phyloP scores from a whole-genome alignment of 2,113 vertebrate genomes.

The Suricata suricatta region DNA sequence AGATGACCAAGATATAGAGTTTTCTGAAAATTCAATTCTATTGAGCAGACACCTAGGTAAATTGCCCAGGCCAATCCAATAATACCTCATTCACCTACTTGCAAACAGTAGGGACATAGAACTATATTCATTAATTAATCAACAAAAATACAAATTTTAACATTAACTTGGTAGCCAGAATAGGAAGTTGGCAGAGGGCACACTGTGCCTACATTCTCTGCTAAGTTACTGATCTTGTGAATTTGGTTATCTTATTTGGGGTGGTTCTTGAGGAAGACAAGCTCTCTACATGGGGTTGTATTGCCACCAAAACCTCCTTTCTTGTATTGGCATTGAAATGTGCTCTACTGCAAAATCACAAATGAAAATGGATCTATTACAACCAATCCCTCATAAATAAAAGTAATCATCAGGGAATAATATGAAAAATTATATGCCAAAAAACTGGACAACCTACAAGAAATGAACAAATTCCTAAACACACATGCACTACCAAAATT shows the following conservation, averaged over 20 bases:
- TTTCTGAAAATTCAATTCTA: neutral
- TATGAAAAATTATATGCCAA: no score
- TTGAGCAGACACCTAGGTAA: neutral
- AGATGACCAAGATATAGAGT: neutral
- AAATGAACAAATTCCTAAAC: no score
- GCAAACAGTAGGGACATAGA: neutral
- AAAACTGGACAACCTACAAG: no score
- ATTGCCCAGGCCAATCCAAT: neutral
- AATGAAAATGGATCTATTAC: no score
- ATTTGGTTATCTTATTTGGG: neutral
- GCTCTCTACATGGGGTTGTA: neutral
- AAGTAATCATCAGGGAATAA: no score
- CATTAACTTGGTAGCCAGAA: neutral
- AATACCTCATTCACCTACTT: neutral
- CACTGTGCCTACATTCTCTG: neutral
- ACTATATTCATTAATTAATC: neutral
- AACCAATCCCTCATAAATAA: no score
- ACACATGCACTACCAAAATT: no score
- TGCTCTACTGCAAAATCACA: no score
- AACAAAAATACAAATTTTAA: neutral
- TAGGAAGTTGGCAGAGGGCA: neutral
- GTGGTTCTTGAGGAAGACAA: neutral
- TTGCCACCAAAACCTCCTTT: neutral
- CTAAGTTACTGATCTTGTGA: neutral
- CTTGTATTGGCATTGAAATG: neutral